Evolutionary conservation across 2,888 invertebrate genomes (phyloP).

Genomic region (Bellardia pandia): DNA sequence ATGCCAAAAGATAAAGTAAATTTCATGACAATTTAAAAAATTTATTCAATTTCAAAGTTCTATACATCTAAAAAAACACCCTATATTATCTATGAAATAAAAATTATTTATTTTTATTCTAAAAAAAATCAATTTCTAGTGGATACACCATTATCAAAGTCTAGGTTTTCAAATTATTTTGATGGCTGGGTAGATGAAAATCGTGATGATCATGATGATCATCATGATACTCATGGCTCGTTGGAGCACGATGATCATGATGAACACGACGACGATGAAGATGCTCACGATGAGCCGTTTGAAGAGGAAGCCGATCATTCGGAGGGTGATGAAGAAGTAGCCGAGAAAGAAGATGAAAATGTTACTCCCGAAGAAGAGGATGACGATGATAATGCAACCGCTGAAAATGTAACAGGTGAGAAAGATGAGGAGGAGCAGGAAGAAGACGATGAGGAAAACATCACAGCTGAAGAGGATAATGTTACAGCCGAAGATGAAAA

Average conservation of each 20-base stretch:
- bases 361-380: slow-evolving; percentile 79
- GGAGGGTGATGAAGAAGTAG: slow-evolving; percentile 81
- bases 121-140: slow-evolving; percentile 82
- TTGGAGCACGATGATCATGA: slow-evolving; percentile 81
- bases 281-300: slow-evolving; percentile 76
- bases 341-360: slow-evolving; percentile 80
- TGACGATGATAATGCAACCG: slow-evolving; percentile 80
- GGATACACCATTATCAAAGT: slow-evolving; percentile 87
- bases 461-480: slow-evolving; percentile 79
- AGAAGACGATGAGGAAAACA: slow-evolving; percentile 78
- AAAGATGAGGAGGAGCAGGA: slow-evolving; percentile 73
- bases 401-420: slow-evolving; percentile 79
- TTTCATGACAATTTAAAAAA: slow-evolving; percentile 72
- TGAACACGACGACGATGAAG: slow-evolving; percentile 78
- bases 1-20: too few relatives aligned
- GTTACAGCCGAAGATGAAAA: slow-evolving; percentile 81
- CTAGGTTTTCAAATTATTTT: slow-evolving; percentile 90
- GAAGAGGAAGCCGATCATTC: slow-evolving; percentile 83
- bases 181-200: slow-evolving; percentile 90
- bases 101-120: not conserved
- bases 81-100: slow-evolving; percentile 11
- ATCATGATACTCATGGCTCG: slow-evolving; percentile 80
- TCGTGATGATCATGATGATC: slow-evolving; percentile 80
- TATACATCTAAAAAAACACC: too few relatives aligned
- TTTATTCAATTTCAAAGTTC: too few relatives aligned